A percentile compares a stretch with the other conserved stretches of the same genome.
These are phyloP conservation scores for Nymphalis urticae DNA, from an alignment of 2,888 invertebrate species.

Conservation along the genomic window DNA sequence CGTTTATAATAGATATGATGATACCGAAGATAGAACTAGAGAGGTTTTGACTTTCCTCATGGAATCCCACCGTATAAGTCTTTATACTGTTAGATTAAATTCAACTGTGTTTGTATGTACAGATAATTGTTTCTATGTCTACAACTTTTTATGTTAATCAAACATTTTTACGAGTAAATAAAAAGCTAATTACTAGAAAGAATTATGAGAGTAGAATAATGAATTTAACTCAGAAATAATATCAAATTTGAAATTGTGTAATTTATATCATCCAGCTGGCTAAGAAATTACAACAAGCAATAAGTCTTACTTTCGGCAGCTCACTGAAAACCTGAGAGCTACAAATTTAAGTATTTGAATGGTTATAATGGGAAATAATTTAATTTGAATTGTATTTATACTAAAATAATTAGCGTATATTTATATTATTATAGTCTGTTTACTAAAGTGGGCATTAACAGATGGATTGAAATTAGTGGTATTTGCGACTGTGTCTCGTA, in stretches of 20 bases:
- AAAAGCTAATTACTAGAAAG: background rate
- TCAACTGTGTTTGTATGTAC: no score
- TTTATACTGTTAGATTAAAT: no score
- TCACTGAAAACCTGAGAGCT: background rate
- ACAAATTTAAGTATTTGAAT: no score
- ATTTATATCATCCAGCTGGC: slow-evolving; percentile 1
- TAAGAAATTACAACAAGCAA: background rate
- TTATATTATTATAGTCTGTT: no score
- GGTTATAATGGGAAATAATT: background rate
- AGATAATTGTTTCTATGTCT: no score
- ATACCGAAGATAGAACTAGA: background rate
- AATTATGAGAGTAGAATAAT: background rate
- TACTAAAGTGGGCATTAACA: no score
- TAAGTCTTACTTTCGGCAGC: slow-evolving; percentile 41
- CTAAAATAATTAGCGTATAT: no score
- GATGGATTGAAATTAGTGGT: no score
- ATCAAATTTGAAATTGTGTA: background rate
- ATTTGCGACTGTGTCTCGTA: background rate
- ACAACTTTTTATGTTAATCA: no score
- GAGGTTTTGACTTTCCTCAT: no score
- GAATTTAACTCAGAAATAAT: background rate
- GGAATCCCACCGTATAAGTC: no score
- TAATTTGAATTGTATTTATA: background rate
- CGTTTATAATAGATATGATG: background rate
- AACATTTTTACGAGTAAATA: no score